phyloP scores from a whole-genome alignment of 2,113 vertebrate genomes.

The Caranx melampygus region DNA sequence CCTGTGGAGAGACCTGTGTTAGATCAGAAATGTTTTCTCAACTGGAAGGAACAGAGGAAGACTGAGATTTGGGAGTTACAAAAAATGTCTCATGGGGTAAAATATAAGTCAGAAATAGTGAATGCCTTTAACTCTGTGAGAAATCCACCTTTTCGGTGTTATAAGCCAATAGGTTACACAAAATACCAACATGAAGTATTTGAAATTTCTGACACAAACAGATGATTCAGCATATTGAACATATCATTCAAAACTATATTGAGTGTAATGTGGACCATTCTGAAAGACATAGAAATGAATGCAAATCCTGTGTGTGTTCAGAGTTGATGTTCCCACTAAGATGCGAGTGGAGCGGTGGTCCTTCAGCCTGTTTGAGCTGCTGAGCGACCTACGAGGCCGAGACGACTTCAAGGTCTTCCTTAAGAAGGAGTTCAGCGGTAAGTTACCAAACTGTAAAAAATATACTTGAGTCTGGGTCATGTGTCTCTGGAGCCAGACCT shows the following conservation, averaged over 20 bases:
- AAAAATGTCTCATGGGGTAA: too few relatives aligned
- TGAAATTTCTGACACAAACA: too few relatives aligned
- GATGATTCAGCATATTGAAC: too few relatives aligned
- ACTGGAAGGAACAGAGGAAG: too few relatives aligned
- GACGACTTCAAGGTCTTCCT: slow-evolving; percentile 96
- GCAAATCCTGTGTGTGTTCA: slow-evolving; percentile 63
- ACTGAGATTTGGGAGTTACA: too few relatives aligned
- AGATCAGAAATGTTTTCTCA: too few relatives aligned
- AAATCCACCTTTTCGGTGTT: too few relatives aligned
- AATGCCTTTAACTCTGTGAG: too few relatives aligned
- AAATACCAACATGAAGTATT: too few relatives aligned
- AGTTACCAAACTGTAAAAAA: neutral
- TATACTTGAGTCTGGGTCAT: neutral
- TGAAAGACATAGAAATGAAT: neutral
- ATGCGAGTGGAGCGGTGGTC: slow-evolving; percentile 97
- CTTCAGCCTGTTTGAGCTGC: slow-evolving; percentile 93
- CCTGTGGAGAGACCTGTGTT: too few relatives aligned
- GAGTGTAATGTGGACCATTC: neutral
- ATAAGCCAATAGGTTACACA: too few relatives aligned
- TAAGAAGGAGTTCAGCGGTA: slow-evolving; percentile 99
- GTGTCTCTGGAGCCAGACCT: neutral
- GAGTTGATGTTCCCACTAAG: slow-evolving; percentile 92
- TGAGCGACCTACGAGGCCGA: slow-evolving; percentile 91
- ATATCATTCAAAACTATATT: neutral
- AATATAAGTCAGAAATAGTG: too few relatives aligned